Evolutionary conservation across 2,888 invertebrate genomes (phyloP), one percentile per base, ranked within the genome.

Genomic region (Allygus modestus): DNA sequence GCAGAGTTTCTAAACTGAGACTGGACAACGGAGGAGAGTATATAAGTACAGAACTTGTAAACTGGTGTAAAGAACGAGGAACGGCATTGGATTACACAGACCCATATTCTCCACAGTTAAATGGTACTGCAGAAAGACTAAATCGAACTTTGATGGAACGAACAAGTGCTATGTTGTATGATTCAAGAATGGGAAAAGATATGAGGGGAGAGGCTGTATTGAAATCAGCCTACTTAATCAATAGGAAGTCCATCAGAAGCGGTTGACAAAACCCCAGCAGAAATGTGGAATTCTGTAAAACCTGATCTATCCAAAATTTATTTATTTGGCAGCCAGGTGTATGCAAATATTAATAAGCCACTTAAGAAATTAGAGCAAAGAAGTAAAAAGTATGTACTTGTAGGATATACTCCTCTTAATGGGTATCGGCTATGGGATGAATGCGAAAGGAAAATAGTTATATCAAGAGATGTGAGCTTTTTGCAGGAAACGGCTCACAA

Each of bases 201-300:
- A 84, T 89, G 85, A 89, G 89, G 89, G 88, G 88, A 75, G 89
- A 90, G 86, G 90, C 89, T 41, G 81, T 87, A 4, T 54, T 83
- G 15, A 85, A 85, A 43, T 86, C 88, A 65, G 82, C 87, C 33
- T 89, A 88, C 84, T 71, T 89, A 17, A 12, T n/a, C 28, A 89
- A 89, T 75, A 87, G n/a, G 89, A 88, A 85, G 85, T 77, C 86
- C 86, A 33, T 87, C 86, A 17, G 81, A 77, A 31, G 85, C 82
- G 20, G 7, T 87, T 46, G n/a, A n/a, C n/a, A 84, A 87, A 46
- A 75, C 37, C 15, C 89, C 12, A 82, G 69, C n/a, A 65, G 89
- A 89, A 87, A 84, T 84, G 33, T 84, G 33, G 89, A 86, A 84
- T 12, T 85, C 84, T 7, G 82, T 15, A 81, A 89, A 87, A 87